A percentile compares a stretch with the other conserved stretches of the same genome.
Conservation (phyloP, 92 coral and sea anemone genomes). For the Heteractis magnifica region DNA sequence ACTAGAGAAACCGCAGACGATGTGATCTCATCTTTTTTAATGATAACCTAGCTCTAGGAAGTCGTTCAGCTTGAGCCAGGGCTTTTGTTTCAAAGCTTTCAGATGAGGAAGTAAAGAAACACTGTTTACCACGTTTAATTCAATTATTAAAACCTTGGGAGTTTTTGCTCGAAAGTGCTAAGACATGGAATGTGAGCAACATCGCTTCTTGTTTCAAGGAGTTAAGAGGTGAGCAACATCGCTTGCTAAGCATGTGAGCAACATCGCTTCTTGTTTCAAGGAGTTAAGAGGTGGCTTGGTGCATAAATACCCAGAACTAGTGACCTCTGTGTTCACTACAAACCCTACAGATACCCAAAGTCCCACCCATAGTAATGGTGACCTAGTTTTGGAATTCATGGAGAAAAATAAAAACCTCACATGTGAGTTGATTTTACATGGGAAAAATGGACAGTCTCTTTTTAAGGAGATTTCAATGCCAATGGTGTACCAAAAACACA, state of each 20-base stretch:
- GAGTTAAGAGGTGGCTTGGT: not conserved
- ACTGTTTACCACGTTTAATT: not conserved
- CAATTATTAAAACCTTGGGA: not conserved
- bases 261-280: not conserved
- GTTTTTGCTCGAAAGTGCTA: not conserved
- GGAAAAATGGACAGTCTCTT: not conserved
- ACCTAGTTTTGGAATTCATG: too few species aligned
- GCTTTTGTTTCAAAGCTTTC: not conserved
- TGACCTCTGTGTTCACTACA: not conserved
- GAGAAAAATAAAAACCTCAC: not conserved
- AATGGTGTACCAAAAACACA: not conserved
- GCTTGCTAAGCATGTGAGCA: not conserved
- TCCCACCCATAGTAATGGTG: too few species aligned
- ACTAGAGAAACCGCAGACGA: not conserved
- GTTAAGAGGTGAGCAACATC: constrained; percentile 3
- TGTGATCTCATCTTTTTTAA: not conserved
- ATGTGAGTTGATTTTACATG: not conserved
- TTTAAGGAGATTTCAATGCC: not conserved
- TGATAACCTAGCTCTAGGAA: not conserved
- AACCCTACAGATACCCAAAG: too few species aligned
- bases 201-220: not conserved
- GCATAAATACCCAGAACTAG: constrained; percentile 5
- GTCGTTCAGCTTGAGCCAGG: not conserved
- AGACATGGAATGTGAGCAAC: not conserved
- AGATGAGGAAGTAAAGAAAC: not conserved